Evolutionary conservation across 2,113 vertebrate genomes (phyloP), one percentile per base, ranked within the genome.

Genomic region (Chrysochloris asiatica): DNA sequence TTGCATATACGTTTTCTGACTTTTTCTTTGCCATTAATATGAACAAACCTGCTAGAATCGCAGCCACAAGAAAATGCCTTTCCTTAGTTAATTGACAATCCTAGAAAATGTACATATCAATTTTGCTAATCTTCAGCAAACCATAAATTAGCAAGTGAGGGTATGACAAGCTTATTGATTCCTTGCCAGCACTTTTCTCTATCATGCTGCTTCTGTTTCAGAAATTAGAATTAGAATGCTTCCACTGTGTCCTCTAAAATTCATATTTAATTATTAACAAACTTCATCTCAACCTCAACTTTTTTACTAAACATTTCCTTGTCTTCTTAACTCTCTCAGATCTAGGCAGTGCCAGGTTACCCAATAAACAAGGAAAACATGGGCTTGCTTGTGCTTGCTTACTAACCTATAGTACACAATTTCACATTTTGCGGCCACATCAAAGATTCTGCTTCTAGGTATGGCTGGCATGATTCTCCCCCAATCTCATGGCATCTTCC

Each of bases 201-300:
- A 94, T 80, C 78, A 81, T 71, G 26, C 43, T 92, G 56, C 43
- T 86, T 88, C 86, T 90, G n/a, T 86, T 72, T 61, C 72, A 94
- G 88, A 90, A 93, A 94, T 95, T 95, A 90, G 93, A 93, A 94
- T 95, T 95, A 90, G 93, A 92, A 92, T 90, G 77, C 47, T 93
- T 71, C 83, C 41, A 81, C 43, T 38, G 41, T 69, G 61, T 91
- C 75, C 86, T 92, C 78, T 87, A 85, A 94, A 91, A 84, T 14
- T 79, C 81, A 71, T 90, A 61, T 84, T 94, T 91, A 93, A 92
- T 91, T 95, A 91, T 94, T 91, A 94, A 89, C 67, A 88, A 52
- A 71, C 61, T 89, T 86, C 33, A 17, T 54, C 19, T 82, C 17
- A 71, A 77, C 11, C 65, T 86, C 38, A 78, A 84, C 47, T 73